phyloP scores from a whole-genome alignment of 2,797 vertebrate species.

The Sebastes taczanowskii region DNA sequence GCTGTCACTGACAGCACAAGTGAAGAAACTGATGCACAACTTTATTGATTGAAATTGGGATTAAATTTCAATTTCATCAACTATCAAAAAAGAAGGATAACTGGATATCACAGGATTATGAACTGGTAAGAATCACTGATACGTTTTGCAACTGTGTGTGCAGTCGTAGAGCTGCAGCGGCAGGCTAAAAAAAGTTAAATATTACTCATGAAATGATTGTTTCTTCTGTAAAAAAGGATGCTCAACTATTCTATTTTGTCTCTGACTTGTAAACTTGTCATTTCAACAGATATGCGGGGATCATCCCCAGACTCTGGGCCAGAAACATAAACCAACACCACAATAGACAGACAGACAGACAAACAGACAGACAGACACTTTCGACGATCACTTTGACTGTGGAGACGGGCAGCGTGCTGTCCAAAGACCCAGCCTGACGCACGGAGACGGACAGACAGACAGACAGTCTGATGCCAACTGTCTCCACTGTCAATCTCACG shows the following conservation, averaged over 20 bases:
- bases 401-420: constrained; percentile 66
- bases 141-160: background rate
- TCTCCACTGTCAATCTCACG: constrained; percentile 86
- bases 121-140: constrained; percentile 69
- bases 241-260: background rate
- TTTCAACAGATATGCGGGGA: constrained; percentile 81
- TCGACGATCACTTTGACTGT: constrained; percentile 26
- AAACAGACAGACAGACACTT: constrained; percentile 25
- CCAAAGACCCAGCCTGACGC: constrained; percentile 75
- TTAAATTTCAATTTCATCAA: constrained; percentile 41
- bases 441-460: constrained; percentile 79
- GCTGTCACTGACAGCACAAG: constrained; percentile 17
- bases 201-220: background rate
- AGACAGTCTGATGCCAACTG: constrained; percentile 89
- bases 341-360: background rate
- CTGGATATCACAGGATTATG: constrained; percentile 49
- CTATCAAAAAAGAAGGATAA: constrained; percentile 29
- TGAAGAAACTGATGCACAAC: constrained; percentile 33
- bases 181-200: background rate
- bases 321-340: constrained; percentile 48
- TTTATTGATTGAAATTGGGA: constrained; percentile 49
- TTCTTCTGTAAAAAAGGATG: background rate
- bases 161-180: background rate
- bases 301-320: constrained; percentile 71
- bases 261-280: constrained; percentile 23